phyloP scores from a whole-genome alignment of 2,888 invertebrate species.

The Cheilosia pagana region DNA sequence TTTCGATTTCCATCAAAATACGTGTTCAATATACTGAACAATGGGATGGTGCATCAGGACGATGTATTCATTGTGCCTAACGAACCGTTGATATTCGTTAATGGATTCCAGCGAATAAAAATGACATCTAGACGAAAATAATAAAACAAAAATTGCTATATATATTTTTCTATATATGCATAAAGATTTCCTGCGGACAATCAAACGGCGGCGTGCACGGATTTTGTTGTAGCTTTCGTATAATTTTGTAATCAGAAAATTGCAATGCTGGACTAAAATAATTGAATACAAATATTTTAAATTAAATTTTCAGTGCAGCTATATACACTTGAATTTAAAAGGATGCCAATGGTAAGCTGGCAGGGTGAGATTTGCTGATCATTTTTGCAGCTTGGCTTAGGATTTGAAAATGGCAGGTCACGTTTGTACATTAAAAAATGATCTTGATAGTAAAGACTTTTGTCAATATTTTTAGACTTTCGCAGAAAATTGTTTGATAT shows the following conservation, averaged over 20 bases:
- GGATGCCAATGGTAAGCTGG: too few species aligned
- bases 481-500: too few species aligned
- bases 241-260: conserved; percentile 41
- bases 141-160: conserved; percentile 24
- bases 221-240: conserved; percentile 42
- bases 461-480: too few species aligned
- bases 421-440: too few species aligned
- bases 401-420: too few species aligned
- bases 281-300: not conserved
- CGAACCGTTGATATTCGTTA: conserved; percentile 70
- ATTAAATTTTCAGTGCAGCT: not conserved
- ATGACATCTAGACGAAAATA: conserved; percentile 54
- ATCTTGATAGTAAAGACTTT: too few species aligned
- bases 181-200: conserved; percentile 49
- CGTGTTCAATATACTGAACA: conserved; percentile 47
- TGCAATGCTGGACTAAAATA: conserved; percentile 15
- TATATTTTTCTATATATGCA: conserved; percentile 5
- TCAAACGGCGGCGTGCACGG: not conserved
- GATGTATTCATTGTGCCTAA: conserved; percentile 71
- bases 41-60: conserved; percentile 12
- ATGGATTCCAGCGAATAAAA: conserved; percentile 65
- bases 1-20: conserved; percentile 49
- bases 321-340: too few species aligned
- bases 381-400: too few species aligned
- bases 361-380: too few species aligned